Evolutionary conservation across 2,888 invertebrate species (phyloP).

Genomic region (Pseudococcus jackbeardsleyi): DNA sequence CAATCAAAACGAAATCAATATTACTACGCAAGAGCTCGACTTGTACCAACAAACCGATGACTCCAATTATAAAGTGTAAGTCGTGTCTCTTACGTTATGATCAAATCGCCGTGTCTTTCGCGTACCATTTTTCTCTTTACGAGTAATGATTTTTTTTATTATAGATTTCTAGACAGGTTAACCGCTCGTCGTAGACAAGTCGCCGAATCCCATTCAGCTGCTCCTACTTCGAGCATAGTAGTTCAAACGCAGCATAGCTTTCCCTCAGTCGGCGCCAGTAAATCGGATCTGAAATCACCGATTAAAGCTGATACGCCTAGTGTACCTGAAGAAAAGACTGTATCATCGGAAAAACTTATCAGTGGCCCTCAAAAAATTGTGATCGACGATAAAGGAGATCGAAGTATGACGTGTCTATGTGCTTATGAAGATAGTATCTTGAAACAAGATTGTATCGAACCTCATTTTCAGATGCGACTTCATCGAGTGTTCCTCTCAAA

Average conservation of each 20-base stretch:
- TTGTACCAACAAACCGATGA: constrained; percentile 81
- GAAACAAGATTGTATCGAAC: background rate
- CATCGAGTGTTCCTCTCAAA: background rate
- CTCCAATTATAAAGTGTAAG: constrained; percentile 78
- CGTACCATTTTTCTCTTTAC: too few species aligned
- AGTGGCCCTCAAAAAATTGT: background rate
- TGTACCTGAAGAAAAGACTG: background rate
- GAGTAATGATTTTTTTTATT: background rate
- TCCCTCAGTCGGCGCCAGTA: background rate
- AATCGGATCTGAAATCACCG: background rate
- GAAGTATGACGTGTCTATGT: background rate
- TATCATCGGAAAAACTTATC: background rate
- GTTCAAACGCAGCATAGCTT: constrained; percentile 63
- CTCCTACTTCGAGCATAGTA: constrained; percentile 70
- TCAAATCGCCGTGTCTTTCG: background rate
- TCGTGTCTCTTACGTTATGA: too few species aligned
- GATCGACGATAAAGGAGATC: background rate
- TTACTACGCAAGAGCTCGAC: constrained; percentile 82
- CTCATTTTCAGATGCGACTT: background rate
- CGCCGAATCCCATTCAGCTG: constrained; percentile 76
- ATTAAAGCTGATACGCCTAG: background rate
- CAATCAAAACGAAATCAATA: constrained; percentile 84
- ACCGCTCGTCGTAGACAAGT: constrained; percentile 81
- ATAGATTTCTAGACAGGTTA: constrained; percentile 79
- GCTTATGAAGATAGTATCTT: too few species aligned